These are phyloP conservation scores for Setophaga coronata DNA, from an alignment of 2,113 vertebrate species.

Conservation along the genomic window DNA sequence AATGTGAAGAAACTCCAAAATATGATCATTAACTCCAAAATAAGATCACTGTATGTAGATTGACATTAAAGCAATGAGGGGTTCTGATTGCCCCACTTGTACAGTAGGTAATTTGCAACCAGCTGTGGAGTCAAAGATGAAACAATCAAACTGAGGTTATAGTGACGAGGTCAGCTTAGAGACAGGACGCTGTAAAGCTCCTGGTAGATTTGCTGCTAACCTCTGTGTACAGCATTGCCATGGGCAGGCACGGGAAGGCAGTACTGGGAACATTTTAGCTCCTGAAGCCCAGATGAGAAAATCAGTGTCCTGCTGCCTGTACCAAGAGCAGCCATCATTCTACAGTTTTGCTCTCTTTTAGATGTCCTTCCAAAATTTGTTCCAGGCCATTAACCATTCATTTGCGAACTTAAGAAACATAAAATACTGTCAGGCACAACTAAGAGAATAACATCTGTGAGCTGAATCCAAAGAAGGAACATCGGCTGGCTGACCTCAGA, in stretches of 20 bases:
- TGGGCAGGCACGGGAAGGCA: neutral
- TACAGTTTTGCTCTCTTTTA: neutral
- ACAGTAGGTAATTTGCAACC: neutral
- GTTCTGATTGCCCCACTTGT: neutral
- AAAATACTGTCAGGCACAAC: neutral
- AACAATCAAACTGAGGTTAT: neutral
- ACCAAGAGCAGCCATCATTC: neutral
- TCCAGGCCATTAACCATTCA: neutral
- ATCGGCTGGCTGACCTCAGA: neutral
- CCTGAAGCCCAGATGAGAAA: neutral
- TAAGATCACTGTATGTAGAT: neutral
- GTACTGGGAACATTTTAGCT: neutral
- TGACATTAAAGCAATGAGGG: neutral
- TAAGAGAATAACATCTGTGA: neutral
- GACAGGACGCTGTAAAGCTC: neutral
- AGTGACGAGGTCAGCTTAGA: rapidly evolving
- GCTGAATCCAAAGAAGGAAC: neutral
- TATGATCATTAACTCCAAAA: neutral
- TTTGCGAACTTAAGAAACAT: neutral
- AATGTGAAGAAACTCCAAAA: neutral
- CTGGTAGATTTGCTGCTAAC: neutral
- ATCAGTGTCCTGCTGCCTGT: neutral
- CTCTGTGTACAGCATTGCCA: neutral
- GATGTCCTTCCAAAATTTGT: neutral
- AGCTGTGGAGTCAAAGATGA: neutral